These are phyloP conservation scores for Limnephilus rhombicus DNA, from an alignment of 2,888 invertebrate genomes.

Conservation along the genomic window DNA sequence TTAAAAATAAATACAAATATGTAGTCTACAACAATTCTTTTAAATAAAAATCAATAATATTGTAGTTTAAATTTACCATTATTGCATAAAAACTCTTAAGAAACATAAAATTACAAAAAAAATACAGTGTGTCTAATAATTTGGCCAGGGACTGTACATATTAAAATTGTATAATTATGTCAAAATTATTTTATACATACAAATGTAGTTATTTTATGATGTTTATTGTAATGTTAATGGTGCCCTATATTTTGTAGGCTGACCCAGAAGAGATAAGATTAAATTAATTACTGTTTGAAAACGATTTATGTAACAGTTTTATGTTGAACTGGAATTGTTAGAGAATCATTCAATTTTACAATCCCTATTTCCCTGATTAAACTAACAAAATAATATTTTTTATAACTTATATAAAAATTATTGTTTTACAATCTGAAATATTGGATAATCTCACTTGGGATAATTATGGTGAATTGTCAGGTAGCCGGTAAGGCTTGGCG, in stretches of 20 bases:
- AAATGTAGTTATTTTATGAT: background rate
- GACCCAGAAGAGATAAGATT: background rate
- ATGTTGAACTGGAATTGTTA: background rate
- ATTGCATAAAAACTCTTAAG: too few species aligned
- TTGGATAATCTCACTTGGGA: background rate
- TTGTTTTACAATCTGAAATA: background rate
- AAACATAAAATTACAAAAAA: too few species aligned
- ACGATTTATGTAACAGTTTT: background rate
- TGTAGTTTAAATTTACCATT: too few species aligned
- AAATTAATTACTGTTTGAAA: background rate
- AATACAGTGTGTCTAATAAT: too few species aligned
- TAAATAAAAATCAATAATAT: too few species aligned
- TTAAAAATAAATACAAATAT: too few species aligned
- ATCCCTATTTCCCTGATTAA: background rate
- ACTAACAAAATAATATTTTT: background rate
- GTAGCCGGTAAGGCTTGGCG: background rate
- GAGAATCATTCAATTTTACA: background rate
- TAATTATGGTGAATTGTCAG: background rate
- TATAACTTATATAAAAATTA: background rate
- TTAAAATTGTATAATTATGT: background rate
- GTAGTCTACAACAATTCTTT: too few species aligned
- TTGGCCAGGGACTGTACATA: too few species aligned
- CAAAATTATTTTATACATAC: slow-evolving; percentile 26
- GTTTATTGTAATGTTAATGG: slow-evolving; percentile 9
- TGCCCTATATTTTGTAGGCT: slow-evolving; percentile 17